Evolutionary conservation across 2,888 invertebrate genomes (phyloP).

Genomic region (Lamellibrachia columna): DNA sequence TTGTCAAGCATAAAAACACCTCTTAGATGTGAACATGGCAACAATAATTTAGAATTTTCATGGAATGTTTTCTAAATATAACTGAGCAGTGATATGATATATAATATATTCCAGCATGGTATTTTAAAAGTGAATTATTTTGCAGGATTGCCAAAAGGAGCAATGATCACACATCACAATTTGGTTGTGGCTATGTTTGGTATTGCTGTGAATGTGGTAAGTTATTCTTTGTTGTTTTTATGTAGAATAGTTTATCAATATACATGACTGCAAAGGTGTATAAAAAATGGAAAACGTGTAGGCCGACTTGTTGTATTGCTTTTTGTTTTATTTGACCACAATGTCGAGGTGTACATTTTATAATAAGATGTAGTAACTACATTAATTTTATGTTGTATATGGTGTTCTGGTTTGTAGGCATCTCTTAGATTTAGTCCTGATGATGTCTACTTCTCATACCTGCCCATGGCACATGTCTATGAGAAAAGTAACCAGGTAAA

Average conservation of each 20-base stretch:
- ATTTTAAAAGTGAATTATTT: neutral
- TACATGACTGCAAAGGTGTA: neutral
- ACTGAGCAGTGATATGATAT: neutral
- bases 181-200: constrained; percentile 76
- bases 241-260: neutral
- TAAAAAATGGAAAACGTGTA: neutral
- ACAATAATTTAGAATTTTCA: neutral
- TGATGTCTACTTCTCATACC: constrained; percentile 79
- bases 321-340: neutral
- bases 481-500: constrained; percentile 73
- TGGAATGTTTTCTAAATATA: neutral
- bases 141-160: constrained; percentile 78
- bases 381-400: neutral
- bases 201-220: constrained; percentile 1
- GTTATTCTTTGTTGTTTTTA: constrained; percentile 7
- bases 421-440: constrained; percentile 28
- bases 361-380: neutral
- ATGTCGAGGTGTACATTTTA: neutral
- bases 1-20: neutral
- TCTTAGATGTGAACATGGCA: neutral
- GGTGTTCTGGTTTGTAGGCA: neutral
- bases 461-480: constrained; percentile 97
- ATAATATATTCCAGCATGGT: neutral
- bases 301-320: neutral
- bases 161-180: constrained; percentile 95